Base-by-base conservation (phyloP, 2,888 invertebrate species). In the Tortrix viridana region DNA sequence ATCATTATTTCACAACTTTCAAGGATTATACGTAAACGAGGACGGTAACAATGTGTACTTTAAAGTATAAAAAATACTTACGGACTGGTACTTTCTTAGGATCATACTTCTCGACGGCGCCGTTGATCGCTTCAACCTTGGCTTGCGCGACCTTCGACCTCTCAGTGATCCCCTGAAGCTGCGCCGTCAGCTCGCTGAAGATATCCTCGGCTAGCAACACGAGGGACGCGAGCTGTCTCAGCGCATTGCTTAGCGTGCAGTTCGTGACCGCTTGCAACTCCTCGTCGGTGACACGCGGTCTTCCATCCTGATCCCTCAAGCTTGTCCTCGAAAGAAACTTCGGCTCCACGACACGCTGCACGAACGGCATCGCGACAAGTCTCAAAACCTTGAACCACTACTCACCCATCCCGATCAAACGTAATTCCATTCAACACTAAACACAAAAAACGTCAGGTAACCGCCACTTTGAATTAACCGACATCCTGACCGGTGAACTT, bases 11-110 rank as follows among this genome's bases (percentile, higher is more conserved):
- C 3, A 12, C n/a, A n/a, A n/a, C n/a, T n/a, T n/a, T 12, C 12
- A 32, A 32, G 1, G 9, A 26, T 32, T 12, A n/a, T 12, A 32
- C 47, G 32, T 23, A 53, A 41, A 41, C 41, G 1, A 41, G 2
- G 38, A 3, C 38, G 9, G 4, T 38, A 12, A 38, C 5, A 38
- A 38, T 38, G n/a, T 38, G 62, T 56, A 66, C 38, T 66, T 38
- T 43, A 19, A 65, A 66, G 69, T 58, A 68, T 37, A 55, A 52
- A 6, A 58, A 67, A 58, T 93, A 98, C 98, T 98, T 93, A 98
- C 98, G 97, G 93, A 98, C 97, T 95, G 97, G 95, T 84, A 97
- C 96, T 89, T 95, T 95, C 93, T 97, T 97, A 66, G 98, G 97
- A 88, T 98, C 97, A 89, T 95, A 95, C 69, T 93, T 92, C 76